Conservation (phyloP, 2,797 vertebrate species). For the Manis javanica region DNA sequence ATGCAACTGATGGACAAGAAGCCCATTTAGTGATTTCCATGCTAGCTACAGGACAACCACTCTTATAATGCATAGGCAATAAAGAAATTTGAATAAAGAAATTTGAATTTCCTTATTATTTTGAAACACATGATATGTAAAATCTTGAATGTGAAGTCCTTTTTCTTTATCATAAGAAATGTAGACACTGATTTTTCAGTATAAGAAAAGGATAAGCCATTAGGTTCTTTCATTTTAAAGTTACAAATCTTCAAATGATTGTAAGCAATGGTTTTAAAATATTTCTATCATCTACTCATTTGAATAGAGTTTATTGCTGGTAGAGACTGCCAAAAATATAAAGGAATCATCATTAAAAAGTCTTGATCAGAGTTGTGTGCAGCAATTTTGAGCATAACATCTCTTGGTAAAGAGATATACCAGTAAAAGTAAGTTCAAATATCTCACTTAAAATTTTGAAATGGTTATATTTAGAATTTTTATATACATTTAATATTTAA, state of each 20-base stretch:
- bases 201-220: neutral
- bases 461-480: conserved; percentile 15
- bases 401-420: neutral
- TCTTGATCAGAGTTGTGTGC: neutral
- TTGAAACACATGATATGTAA: neutral
- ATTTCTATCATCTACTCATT: neutral
- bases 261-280: neutral
- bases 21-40: neutral
- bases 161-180: neutral
- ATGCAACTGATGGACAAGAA: neutral
- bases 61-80: neutral
- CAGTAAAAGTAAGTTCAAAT: neutral
- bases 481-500: neutral
- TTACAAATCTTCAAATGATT: neutral
- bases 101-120: neutral
- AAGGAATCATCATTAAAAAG: neutral
- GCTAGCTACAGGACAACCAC: neutral
- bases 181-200: neutral
- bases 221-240: neutral
- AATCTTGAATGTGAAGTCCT: neutral
- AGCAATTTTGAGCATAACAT: neutral
- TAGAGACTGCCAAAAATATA: neutral
- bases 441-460: conserved; percentile 38
- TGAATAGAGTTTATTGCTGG: neutral
- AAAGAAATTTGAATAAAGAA: neutral